Conservation (phyloP, 1,140 invertebrate genomes). For the Brachionus plicatilis region DNA sequence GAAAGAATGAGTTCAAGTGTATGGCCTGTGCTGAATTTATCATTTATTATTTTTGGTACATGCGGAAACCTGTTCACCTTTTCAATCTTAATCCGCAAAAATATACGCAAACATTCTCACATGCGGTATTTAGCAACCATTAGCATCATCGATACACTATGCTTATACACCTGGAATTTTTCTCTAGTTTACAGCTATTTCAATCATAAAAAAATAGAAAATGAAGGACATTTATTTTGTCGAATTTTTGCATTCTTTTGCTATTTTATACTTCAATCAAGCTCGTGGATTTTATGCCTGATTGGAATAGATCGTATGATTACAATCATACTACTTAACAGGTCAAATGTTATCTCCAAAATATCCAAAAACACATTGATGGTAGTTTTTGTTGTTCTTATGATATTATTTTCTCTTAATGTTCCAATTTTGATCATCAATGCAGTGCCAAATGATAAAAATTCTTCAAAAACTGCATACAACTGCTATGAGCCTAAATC, state of each 20-base stretch:
- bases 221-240: neutral
- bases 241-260: constrained; percentile 7
- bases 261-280: constrained; percentile 38
- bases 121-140: constrained; percentile 28
- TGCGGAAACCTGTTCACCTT: constrained; percentile 16
- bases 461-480: neutral
- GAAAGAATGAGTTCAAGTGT: neutral
- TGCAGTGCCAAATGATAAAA: neutral
- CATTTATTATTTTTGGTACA: constrained; percentile 26
- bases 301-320: constrained; percentile 29
- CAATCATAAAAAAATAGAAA: constrained; percentile 13
- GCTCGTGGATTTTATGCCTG: constrained; percentile 28
- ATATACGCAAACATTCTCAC: constrained; percentile 19
- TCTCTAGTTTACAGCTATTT: neutral
- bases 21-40: constrained; percentile 4
- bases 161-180: constrained; percentile 36
- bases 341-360: neutral
- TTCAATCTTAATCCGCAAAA: constrained; percentile 17
- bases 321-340: neutral
- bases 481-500: neutral
- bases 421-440: neutral
- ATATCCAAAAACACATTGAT: neutral
- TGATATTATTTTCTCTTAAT: constrained; percentile 22
- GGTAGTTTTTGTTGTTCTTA: neutral
- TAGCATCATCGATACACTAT: neutral